Percentiles rank a stretch among this genome's conserved stretches.
Evolutionary conservation across 2,113 vertebrate species (phyloP).

Genomic region (Cyanoramphus novaezelandiae): DNA sequence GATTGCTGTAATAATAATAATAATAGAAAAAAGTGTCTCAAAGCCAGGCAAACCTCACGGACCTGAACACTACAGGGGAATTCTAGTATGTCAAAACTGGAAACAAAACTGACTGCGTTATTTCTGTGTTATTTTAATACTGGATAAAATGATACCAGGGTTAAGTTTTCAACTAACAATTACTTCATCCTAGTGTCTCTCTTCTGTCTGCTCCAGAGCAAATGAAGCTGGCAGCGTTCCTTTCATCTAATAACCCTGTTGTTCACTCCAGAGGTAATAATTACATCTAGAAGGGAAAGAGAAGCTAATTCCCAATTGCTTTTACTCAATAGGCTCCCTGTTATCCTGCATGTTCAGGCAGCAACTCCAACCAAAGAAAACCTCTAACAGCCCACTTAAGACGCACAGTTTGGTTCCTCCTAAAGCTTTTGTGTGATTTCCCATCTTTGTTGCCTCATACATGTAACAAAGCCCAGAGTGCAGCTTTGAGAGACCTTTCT

Average conservation of each 20-base stretch:
- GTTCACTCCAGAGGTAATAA: slow-evolving; percentile 41
- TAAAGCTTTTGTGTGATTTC: neutral
- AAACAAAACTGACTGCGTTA: neutral
- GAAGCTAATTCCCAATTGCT: neutral
- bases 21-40: neutral
- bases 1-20: neutral
- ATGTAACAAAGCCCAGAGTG: fast-evolving
- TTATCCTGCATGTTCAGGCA: neutral
- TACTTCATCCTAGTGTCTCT: neutral
- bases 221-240: neutral
- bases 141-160: neutral
- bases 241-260: slow-evolving; percentile 29
- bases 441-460: neutral
- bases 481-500: neutral
- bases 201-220: neutral
- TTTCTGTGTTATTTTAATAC: neutral
- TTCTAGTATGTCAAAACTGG: neutral
- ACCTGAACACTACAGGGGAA: neutral
- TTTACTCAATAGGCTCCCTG: neutral
- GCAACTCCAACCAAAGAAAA: neutral
- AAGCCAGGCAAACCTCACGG: neutral
- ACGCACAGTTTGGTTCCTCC: neutral
- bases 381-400: neutral
- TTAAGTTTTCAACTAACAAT: neutral
- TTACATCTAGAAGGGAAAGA: slow-evolving; percentile 9